Evolutionary conservation across 2,113 vertebrate genomes (phyloP).

Genomic region (human (Homo sapiens)): DNA sequence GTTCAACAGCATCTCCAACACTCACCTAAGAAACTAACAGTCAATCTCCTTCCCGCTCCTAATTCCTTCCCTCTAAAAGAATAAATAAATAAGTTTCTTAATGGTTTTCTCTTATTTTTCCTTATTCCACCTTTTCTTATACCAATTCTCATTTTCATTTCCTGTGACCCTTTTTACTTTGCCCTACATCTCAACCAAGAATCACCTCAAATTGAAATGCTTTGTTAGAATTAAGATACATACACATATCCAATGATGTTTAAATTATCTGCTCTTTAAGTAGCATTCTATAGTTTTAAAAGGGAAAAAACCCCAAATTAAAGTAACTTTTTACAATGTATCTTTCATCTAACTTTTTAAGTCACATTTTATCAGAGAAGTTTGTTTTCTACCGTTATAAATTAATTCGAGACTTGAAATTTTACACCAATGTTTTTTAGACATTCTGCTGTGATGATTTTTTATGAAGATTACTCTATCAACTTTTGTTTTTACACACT

Average conservation of each 20-base stretch:
- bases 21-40: background rate
- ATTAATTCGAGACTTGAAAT: background rate
- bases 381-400: background rate
- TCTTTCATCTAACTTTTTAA: background rate
- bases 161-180: background rate
- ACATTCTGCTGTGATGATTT: background rate
- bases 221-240: conserved; percentile 27
- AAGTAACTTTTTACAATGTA: background rate
- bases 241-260: background rate
- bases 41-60: background rate
- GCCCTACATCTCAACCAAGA: background rate
- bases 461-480: background rate
- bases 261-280: background rate
- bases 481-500: conserved; percentile 56
- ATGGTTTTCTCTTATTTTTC: background rate
- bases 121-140: background rate
- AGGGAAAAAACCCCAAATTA: background rate
- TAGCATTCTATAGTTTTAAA: background rate
- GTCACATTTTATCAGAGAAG: background rate
- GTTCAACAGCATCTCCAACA: background rate
- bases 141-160: background rate
- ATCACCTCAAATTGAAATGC: background rate
- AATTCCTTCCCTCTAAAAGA: background rate
- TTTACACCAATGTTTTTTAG: background rate
- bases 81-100: background rate